Evolutionary conservation across 2,113 vertebrate genomes (phyloP).

Genomic region (Pogona vitticeps): DNA sequence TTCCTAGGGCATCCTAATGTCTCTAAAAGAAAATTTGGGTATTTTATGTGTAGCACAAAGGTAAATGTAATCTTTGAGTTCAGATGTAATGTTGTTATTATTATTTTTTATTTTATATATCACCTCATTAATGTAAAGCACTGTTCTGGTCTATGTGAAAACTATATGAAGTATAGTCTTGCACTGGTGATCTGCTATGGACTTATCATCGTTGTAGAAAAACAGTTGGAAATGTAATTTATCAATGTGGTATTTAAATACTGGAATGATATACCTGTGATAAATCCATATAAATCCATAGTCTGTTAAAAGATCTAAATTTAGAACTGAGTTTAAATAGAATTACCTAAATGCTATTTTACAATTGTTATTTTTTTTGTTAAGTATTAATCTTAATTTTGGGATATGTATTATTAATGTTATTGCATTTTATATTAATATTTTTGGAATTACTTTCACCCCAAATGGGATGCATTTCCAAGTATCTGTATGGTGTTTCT

Average conservation of each 20-base stretch:
- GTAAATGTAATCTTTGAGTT: neutral
- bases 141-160: too few species aligned
- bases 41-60: neutral
- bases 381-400: neutral
- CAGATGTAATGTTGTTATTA: too few species aligned
- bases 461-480: neutral
- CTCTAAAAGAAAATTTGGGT: too few species aligned
- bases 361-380: neutral
- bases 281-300: neutral
- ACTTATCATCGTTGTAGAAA: neutral
- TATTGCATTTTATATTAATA: neutral
- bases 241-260: neutral
- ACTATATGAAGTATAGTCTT: neutral
- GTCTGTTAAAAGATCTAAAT: neutral
- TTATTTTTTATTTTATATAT: too few species aligned
- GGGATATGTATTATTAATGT: neutral
- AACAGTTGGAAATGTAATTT: neutral
- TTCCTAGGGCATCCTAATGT: neutral
- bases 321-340: neutral
- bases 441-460: neutral
- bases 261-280: neutral
- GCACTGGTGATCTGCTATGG: neutral
- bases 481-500: neutral
- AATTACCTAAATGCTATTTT: neutral
- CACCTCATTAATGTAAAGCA: too few species aligned